Evolutionary conservation across 2,797 vertebrate genomes (phyloP), one percentile per base, ranked within the genome.

Genomic region (Amazona ochrocephala): DNA sequence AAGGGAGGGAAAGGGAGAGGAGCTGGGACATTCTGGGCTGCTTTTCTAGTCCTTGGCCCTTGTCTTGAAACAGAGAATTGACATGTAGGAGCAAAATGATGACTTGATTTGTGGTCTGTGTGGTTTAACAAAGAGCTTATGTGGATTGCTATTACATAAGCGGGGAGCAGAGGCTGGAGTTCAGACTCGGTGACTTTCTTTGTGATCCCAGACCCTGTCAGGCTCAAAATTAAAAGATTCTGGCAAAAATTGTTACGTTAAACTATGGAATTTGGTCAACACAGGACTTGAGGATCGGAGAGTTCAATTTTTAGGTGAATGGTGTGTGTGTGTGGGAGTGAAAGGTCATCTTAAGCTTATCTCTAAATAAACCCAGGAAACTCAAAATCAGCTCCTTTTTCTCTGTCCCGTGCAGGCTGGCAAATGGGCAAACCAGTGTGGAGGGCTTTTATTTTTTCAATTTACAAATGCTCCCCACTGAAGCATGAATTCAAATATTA

Each of bases 401-500:
- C 73, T 61, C 37, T 10, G 34, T 64, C 34, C 53, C 1, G 0
- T 22, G 18, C 54, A 37, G 87, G 17, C 82, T 80, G 78, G 91
- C 20, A 58, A 87, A 65, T 7, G 75, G 74, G 61, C 86, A 82
- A 58, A 94, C 45, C 71, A 83, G 27, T 4, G 30, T 30, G 90
- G 94, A 84, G 37, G 78, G 65, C 20, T 24, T 85, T 84, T 86
- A 56, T 56, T 54, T 71, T 90, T 67, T 96, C 96, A 94, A 96
- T 94, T 95, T 73, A 97, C 96, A 97, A 97, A 97, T 94, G 93
- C 87, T 94, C 97, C 95, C 93, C 95, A 94, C 81, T 95, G 95
- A 95, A 97, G 97, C 98, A 95, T 98, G 97, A 97, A 97, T 70
- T 95, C 97, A 98, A 98, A 98, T 98, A 98, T 98, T 98, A 97